phyloP scores from a whole-genome alignment of 64 coral and sea anemone genomes.

The Dendronephthya gigantea region DNA sequence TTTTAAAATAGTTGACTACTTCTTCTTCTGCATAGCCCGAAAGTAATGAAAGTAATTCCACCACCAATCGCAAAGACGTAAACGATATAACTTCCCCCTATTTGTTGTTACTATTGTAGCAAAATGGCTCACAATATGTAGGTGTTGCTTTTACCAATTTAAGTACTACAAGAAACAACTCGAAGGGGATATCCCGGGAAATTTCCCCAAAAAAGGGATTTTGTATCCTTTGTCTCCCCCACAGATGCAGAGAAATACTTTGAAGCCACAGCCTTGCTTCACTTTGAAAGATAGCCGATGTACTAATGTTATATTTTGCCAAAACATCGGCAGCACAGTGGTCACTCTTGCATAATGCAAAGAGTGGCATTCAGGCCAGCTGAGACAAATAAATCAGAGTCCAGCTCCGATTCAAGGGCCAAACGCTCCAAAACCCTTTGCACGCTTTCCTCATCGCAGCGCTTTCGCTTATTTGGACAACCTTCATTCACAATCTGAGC shows the following conservation, averaged over 20 bases:
- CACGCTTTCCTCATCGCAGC: not conserved
- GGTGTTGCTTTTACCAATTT: conserved; percentile 21
- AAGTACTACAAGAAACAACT: conserved; percentile 22
- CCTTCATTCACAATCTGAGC: not conserved
- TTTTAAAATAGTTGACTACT: conserved; percentile 22
- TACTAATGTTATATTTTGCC: not conserved
- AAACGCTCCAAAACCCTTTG: not conserved
- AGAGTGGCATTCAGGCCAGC: conserved; percentile 1
- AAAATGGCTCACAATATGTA: conserved; percentile 16
- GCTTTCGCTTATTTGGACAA: not conserved
- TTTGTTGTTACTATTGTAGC: conserved; percentile 14
- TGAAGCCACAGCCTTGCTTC: conserved; percentile 1
- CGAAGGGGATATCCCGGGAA: conserved; percentile 21
- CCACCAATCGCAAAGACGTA: conserved; percentile 21
- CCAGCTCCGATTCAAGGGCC: not conserved
- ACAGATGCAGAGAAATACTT: not conserved
- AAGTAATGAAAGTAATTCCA: conserved; percentile 6
- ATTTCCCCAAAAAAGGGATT: conserved; percentile 15
- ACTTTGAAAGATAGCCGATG: not conserved
- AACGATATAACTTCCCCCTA: conserved; percentile 23
- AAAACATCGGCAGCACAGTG: conserved; percentile 9
- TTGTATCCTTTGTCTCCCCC: not conserved
- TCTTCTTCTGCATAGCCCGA: conserved; percentile 11
- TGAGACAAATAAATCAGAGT: conserved; percentile 16
- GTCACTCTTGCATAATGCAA: not conserved